These are phyloP conservation scores for Operophtera brumata DNA, from an alignment of 2,888 invertebrate species.

Conservation along the genomic window DNA sequence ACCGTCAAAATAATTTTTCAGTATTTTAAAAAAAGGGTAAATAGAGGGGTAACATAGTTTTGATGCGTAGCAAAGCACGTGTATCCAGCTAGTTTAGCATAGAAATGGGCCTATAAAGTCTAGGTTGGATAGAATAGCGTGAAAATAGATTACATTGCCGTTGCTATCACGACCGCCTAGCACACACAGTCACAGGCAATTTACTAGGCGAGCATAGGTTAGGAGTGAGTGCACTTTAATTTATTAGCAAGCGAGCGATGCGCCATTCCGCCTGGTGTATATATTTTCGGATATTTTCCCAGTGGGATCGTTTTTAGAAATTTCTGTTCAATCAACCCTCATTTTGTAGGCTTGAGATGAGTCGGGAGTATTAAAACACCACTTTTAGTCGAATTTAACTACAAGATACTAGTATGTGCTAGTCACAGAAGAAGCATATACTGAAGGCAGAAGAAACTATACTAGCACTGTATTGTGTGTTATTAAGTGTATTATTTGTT, in stretches of 20 bases:
- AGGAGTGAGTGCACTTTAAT: constrained; percentile 34
- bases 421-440: no score
- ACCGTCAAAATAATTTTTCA: no score
- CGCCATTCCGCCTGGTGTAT: constrained; percentile 16
- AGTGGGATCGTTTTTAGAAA: constrained; percentile 4
- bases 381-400: neutral
- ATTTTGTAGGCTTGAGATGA: neutral
- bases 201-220: constrained; percentile 40
- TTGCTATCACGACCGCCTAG: constrained; percentile 46
- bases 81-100: no score
- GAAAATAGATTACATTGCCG: constrained; percentile 35
- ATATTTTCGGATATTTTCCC: constrained; percentile 14
- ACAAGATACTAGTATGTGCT: no score
- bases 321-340: neutral
- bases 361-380: neutral
- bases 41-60: no score
- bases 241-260: constrained; percentile 29
- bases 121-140: constrained; percentile 21
- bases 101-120: constrained; percentile 17
- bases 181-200: constrained; percentile 33
- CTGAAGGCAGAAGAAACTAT: no score
- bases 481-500: no score
- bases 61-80: no score
- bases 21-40: no score
- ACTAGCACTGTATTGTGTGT: no score